Conservation (phyloP, 2,797 vertebrate species). For the Erithacus rubecula region DNA sequence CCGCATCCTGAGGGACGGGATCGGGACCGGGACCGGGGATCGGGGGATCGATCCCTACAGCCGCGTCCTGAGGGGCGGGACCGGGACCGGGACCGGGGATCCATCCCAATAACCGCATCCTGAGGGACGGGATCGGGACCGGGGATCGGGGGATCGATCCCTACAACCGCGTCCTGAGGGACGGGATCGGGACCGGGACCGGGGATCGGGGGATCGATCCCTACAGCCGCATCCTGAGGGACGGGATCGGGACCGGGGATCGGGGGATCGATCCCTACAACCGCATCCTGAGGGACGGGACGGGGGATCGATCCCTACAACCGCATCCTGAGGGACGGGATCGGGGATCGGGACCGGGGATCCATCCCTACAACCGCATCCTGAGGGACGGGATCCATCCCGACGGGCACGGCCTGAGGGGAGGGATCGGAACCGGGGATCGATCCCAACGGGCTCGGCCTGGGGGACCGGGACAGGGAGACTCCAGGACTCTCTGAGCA, state of each 20-base stretch:
- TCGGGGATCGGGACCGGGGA: too few species aligned
- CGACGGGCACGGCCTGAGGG: too few species aligned
- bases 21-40: too few species aligned
- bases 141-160: neutral
- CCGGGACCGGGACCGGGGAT: neutral
- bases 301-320: too few species aligned
- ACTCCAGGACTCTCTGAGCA: neutral
- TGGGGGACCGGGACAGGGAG: fast-evolving
- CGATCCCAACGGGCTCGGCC: neutral
- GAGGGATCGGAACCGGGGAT: too few species aligned
- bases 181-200: neutral
- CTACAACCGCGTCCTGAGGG: neutral
- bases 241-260: too few species aligned
- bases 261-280: too few species aligned
- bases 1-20: neutral
- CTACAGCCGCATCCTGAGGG: neutral
- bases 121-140: neutral
- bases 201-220: neutral
- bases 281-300: fast-evolving
- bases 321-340: too few species aligned
- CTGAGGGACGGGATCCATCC: too few species aligned
- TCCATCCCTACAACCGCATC: too few species aligned
- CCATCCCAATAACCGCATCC: neutral
- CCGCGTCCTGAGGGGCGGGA: neutral
- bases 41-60: neutral